Base-by-base conservation (phyloP, 2,888 invertebrate genomes). In the Acleris holmiana region DNA sequence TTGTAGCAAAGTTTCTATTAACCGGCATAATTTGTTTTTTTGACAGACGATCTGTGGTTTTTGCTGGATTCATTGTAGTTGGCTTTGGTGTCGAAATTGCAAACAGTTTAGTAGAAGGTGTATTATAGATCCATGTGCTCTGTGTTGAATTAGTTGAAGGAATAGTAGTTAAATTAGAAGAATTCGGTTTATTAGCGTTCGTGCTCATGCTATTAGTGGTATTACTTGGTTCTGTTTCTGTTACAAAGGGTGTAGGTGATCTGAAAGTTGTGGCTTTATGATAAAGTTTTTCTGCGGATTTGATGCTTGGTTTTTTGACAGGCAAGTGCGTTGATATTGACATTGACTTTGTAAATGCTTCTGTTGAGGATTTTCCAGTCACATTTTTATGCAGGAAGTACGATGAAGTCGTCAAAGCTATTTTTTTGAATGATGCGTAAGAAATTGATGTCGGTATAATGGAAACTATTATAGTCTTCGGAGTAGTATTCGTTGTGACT, bases 381-480 rank as follows among this genome's bases (percentile, higher is more conserved):
- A 72, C 66, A 61, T 77, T 82, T 68, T 80, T 85, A 67, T 77
- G 71, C 18, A 80, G 70, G 46, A 79, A 61, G 58, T 81, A 80
- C 2, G 86, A 82, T 17, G 86, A 76, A 62, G 91, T 87, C 2
- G 87, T 88, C 53, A 92, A 75, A 48, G 88, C 83, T 67, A 92
- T 85, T 73, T 89, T 91, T 83, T 88, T 92, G 67, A 86, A 92
- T 6, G 88, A 86, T 6, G 85, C 80, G 69, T 92, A 91, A 2
- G 91, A 89, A 46, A 91, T 85, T 25, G 92, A 91, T 49, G 92
- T 91, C 18, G 92, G 92, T 79, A 92, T 92, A 67, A 92, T 92
- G 8, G 92, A 91, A 10, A 92, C 92, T 57, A 92, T 88, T 47
- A 92, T 92, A 7, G 92, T 92, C 69, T 86, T 89, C 50, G 89